Base-by-base conservation (phyloP, 2,888 invertebrate species). In the Nephrotoma flavescens region DNA sequence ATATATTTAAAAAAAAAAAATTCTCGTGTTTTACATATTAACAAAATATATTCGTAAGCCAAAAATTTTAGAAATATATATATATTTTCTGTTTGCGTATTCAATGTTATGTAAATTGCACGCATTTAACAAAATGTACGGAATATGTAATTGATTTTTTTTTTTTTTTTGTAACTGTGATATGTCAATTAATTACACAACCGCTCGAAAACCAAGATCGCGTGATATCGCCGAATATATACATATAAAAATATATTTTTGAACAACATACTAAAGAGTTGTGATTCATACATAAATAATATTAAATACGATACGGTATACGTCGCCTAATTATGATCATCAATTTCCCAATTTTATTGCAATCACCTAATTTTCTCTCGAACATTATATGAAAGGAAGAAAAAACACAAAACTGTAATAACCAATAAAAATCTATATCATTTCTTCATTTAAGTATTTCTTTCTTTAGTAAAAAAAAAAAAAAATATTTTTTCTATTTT, bases 11-110 rank as follows among this genome's bases (percentile, higher is more conserved):
- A 47, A 47, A 47, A 31, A 15, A 84, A 84, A 84, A 7, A n/a
- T n/a, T 84, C 42, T 84, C 84, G 84, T 84, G 84, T 84, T 84
- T 84, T 84, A 84, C 84, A 84, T 84, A 84, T 42, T 84, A 84
- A 84, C 84, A 42, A 42, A 84, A 84, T 42, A 42, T 9, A 12
- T 7, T 84, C 42, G 42, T 84, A 83, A 83, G 41, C 83, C 84
- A 84, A 84, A 83, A 84, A 42, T 84, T 47, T 47, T 47, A 47
- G 11, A 47, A 1, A 47, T 12, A 84, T 84, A 42, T 42, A 84
- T 84, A 42, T 42, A 84, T 42, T 31, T 84, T 42, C 41, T 84
- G 41, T 84, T 42, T 42, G n/a, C 42, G 42, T 84, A 84, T 84
- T 15, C 42, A 84, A 84, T 84, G 84, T 84, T 84, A 84, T 84